Percentiles rank a stretch among this genome's conserved stretches.
Evolutionary conservation across 2,113 vertebrate genomes (phyloP).

Genomic region (Merops nubicus): DNA sequence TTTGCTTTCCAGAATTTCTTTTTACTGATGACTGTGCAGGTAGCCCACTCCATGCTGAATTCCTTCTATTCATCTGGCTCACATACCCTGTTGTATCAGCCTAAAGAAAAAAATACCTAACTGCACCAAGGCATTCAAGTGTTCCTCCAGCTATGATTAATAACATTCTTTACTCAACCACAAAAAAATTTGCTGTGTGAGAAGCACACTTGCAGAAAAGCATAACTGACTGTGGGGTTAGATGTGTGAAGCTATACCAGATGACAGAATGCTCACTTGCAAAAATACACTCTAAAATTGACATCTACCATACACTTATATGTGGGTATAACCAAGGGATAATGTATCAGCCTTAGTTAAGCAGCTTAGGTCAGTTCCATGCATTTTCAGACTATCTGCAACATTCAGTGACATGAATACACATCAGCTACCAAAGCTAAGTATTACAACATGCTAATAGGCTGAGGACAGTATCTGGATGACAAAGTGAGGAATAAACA

Average conservation of each 20-base stretch:
- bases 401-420: neutral
- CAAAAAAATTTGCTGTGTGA: neutral
- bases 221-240: neutral
- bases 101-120: neutral
- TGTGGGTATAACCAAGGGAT: neutral
- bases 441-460: neutral
- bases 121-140: neutral
- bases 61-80: neutral
- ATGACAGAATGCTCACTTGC: neutral
- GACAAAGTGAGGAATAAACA: neutral
- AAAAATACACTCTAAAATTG: neutral
- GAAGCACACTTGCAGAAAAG: neutral
- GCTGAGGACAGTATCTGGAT: neutral
- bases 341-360: neutral
- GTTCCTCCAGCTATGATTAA: neutral
- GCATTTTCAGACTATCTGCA: neutral
- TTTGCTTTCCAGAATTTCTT: neutral
- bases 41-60: neutral
- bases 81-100: neutral
- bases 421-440: neutral
- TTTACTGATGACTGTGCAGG: neutral
- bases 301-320: neutral
- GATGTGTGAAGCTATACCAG: neutral
- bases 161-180: neutral
- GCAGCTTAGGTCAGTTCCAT: neutral